Evolutionary conservation across 2,113 vertebrate genomes (phyloP).

Genomic region (Dryoscopus gambensis): DNA sequence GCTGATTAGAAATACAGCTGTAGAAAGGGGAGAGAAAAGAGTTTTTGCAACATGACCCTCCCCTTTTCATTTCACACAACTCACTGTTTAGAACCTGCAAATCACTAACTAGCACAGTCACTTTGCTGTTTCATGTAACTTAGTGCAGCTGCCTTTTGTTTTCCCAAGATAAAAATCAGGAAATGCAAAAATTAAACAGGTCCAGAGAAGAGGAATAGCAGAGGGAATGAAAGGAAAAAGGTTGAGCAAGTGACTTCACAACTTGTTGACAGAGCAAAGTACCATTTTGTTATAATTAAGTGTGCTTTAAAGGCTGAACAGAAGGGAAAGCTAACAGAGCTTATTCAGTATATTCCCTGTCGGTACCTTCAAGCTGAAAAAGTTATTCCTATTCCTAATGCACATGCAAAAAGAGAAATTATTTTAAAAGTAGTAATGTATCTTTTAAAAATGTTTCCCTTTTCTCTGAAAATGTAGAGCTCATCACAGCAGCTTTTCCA

Average conservation of each 20-base stretch:
- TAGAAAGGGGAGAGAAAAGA: conserved; percentile 69
- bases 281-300: conserved; percentile 24
- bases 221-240: conserved; percentile 33
- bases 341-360: not conserved
- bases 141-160: conserved; percentile 74
- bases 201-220: conserved; percentile 51
- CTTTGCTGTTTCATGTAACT: conserved; percentile 63
- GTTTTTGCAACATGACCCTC: conserved; percentile 44
- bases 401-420: not conserved
- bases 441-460: not conserved
- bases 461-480: not conserved
- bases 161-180: conserved; percentile 75
- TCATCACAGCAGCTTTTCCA: not conserved
- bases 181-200: conserved; percentile 72
- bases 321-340: not conserved
- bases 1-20: conserved; percentile 94
- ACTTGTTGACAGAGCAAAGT: conserved; percentile 58
- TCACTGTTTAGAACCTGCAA: conserved; percentile 46
- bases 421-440: not conserved
- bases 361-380: not conserved
- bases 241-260: conserved; percentile 47
- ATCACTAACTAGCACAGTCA: conserved; percentile 52
- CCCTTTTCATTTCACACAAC: conserved; percentile 53
- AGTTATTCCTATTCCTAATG: not conserved
- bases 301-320: not conserved